phyloP scores from a whole-genome alignment of 2,113 vertebrate genomes.

The Pterocles gutturalis region DNA sequence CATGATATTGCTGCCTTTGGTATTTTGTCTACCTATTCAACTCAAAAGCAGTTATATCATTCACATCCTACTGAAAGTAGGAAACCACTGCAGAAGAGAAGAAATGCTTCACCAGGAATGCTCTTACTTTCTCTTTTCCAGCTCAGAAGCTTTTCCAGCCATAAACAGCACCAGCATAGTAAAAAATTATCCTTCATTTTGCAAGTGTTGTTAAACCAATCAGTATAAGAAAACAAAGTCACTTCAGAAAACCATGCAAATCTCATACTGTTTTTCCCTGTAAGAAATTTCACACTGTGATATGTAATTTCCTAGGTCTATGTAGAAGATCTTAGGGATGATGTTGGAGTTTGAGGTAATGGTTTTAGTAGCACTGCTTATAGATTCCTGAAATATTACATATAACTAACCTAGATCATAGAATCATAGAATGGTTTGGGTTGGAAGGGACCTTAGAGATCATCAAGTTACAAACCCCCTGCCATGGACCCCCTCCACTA shows the following conservation, averaged over 20 bases:
- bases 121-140: not conserved
- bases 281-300: not conserved
- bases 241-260: not conserved
- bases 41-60: not conserved
- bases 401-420: not conserved
- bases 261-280: not conserved
- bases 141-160: not conserved
- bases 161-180: not conserved
- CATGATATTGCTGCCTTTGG: not conserved
- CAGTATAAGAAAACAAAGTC: not conserved
- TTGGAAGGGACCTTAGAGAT: no score
- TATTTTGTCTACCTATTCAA: not conserved
- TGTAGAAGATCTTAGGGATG: not conserved
- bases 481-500: no score
- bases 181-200: not conserved
- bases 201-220: not conserved
- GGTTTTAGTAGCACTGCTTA: not conserved
- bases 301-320: not conserved
- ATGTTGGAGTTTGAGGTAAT: not conserved
- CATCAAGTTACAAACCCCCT: no score
- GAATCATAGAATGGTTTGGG: no score
- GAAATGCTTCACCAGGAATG: not conserved
- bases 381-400: not conserved
- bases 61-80: not conserved
- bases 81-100: not conserved